A percentile compares a stretch with the other conserved stretches of the same genome.
phyloP scores from a whole-genome alignment of 2,797 vertebrate species.

The Tenualosa ilisha region DNA sequence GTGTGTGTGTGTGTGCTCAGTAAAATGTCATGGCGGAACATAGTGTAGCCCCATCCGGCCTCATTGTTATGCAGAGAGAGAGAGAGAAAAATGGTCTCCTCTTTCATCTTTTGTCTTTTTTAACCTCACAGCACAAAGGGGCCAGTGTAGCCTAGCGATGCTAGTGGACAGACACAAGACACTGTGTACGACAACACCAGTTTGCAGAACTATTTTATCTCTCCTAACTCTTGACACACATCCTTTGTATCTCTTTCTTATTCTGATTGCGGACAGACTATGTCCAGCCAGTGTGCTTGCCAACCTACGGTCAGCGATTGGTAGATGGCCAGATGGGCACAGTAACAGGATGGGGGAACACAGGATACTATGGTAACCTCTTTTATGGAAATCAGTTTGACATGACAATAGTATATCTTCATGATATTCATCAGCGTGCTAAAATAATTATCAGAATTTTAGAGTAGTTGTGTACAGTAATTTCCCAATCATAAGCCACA shows the following conservation, averaged over 20 bases:
- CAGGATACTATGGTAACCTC: slow-evolving; percentile 81
- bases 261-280: slow-evolving; percentile 71
- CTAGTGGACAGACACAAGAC: not conserved
- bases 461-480: not conserved
- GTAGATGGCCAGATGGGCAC: slow-evolving; percentile 85
- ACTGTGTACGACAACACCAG: slow-evolving; percentile 11
- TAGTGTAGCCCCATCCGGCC: not conserved
- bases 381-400: not conserved
- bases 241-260: not conserved
- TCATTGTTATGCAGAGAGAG: slow-evolving; percentile 12
- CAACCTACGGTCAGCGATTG: slow-evolving; percentile 81
- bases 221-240: slow-evolving; percentile 1
- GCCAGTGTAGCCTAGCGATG: not conserved
- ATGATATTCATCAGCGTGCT: no score
- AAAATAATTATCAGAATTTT: not conserved
- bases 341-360: slow-evolving; percentile 90
- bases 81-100: not conserved
- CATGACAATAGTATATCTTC: not conserved
- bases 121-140: not conserved
- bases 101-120: not conserved
- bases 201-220: slow-evolving; percentile 14
- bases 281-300: slow-evolving; percentile 88
- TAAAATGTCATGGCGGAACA: not conserved
- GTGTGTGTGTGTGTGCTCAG: not conserved
- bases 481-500: no score